These are phyloP conservation scores for Lithobates pipiens DNA, from an alignment of 2,797 vertebrate species.

Conservation along the genomic window DNA sequence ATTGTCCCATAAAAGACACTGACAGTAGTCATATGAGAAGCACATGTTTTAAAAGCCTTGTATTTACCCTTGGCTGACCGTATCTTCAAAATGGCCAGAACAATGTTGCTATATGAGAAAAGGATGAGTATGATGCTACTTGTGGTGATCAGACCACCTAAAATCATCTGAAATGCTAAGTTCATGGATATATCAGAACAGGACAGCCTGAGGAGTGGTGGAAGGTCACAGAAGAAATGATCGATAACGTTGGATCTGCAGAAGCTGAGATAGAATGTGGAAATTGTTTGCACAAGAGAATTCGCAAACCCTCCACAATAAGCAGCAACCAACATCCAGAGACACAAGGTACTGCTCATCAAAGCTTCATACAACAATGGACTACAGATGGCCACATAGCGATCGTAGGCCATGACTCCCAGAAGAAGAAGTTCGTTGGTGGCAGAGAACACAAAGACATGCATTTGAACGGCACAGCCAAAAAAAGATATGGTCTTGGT, in stretches of 20 bases:
- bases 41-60: conserved; percentile 25
- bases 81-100: conserved; percentile 9
- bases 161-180: conserved; percentile 4
- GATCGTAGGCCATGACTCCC: conserved; percentile 27
- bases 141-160: conserved; percentile 2
- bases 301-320: conserved; percentile 8
- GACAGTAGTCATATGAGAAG: conserved; percentile 22
- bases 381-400: conserved; percentile 9
- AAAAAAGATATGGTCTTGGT: conserved; percentile 2
- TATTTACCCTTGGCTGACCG: neutral
- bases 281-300: conserved; percentile 3
- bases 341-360: conserved; percentile 5
- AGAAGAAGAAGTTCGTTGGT: conserved; percentile 18
- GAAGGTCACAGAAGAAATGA: conserved; percentile 27
- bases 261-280: neutral
- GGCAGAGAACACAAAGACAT: conserved; percentile 16
- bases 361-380: conserved; percentile 6
- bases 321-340: neutral
- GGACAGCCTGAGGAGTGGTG: conserved; percentile 14
- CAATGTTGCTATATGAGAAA: conserved; percentile 11
- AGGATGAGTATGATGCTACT: conserved; percentile 4
- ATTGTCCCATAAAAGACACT: conserved; percentile 27
- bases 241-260: conserved; percentile 14
- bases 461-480: conserved; percentile 14
- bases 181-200: conserved; percentile 7